phyloP scores from a whole-genome alignment of 1,140 invertebrate genomes.

The Coenobita brevimanus region DNA sequence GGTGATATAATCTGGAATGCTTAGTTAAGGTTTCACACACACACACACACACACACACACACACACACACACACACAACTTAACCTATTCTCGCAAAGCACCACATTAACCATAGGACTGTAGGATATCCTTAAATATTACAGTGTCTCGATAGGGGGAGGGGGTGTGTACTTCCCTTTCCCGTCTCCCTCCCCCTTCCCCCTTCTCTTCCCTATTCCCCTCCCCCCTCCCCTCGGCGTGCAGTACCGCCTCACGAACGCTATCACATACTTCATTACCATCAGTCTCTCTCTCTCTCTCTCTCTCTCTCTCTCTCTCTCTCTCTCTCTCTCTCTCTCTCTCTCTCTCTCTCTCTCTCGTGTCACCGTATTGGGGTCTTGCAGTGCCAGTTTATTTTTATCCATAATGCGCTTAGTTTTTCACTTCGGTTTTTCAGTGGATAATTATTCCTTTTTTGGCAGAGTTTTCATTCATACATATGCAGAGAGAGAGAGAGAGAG shows the following conservation, averaged over 20 bases:
- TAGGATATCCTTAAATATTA: too few species aligned
- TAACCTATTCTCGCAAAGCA: neutral
- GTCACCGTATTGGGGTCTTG: too few species aligned
- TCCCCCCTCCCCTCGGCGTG: neutral
- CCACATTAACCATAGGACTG: too few species aligned
- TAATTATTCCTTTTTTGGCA: too few species aligned
- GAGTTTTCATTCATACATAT: too few species aligned
- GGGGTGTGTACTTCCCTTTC: neutral
- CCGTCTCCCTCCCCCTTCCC: neutral
- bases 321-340: conserved; percentile 11
- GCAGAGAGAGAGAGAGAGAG: too few species aligned
- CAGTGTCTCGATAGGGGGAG: too few species aligned
- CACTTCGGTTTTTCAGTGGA: too few species aligned
- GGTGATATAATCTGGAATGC: too few species aligned
- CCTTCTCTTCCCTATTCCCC: neutral
- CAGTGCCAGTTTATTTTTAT: too few species aligned
- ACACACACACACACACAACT: neutral
- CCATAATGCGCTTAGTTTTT: too few species aligned
- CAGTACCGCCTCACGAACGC: neutral
- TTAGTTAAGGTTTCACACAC: too few species aligned
- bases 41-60: conserved; percentile 1
- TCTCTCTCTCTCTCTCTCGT: neutral
- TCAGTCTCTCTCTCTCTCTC: conserved; percentile 20
- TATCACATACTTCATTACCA: neutral
- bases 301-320: conserved; percentile 11